Evolutionary conservation across 2,113 vertebrate species (phyloP), one percentile per base, ranked within the genome.

Genomic region (Epinephelus lanceolatus): DNA sequence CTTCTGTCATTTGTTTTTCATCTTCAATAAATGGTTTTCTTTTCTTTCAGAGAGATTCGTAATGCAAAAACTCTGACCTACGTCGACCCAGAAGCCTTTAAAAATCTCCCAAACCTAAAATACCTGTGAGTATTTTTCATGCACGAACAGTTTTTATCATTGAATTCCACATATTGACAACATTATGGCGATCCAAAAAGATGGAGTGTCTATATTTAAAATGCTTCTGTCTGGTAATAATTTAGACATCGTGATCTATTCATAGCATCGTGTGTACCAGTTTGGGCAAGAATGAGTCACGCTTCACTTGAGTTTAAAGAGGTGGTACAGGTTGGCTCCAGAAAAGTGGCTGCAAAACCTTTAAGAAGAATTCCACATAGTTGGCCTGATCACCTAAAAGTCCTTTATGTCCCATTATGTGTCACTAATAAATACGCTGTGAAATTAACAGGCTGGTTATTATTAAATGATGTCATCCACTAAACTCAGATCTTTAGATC

Each of bases 21-120:
- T 57, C 1, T 62, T 30, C 23, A n/a, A 11, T 37, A 23, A 49
- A 60, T 63, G 30, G n/a, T 56, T 81, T 51, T 76, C 33, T 85
- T 6, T 75, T 88, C 85, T 85, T 92, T 73, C 93, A 99, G 98
- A 96, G 98, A 99, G 93, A 97, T 99, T 81, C 95, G 98, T 51
- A 99, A 99, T 75, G 94, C 96, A 13, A 98, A 95, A 90, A 96
- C 94, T 84, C 92, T 99, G 91, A 94, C 90, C 71, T 96, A 95
- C 81, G 95, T 99, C 60, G 94, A 97, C 75, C 93, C 95, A 23
- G 95, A 97, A 17, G 98, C 98, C 23, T 97, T 99, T 76, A 95
- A 96, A 89, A 95, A 97, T 59, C 97, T 99, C 9, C 97, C 97
- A 61, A 93, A 96, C 87, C 86, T 99, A 69, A 97, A 97, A 92